Evolutionary conservation across 2,797 vertebrate species (phyloP).

Genomic region (Rhyacichthys aspro): DNA sequence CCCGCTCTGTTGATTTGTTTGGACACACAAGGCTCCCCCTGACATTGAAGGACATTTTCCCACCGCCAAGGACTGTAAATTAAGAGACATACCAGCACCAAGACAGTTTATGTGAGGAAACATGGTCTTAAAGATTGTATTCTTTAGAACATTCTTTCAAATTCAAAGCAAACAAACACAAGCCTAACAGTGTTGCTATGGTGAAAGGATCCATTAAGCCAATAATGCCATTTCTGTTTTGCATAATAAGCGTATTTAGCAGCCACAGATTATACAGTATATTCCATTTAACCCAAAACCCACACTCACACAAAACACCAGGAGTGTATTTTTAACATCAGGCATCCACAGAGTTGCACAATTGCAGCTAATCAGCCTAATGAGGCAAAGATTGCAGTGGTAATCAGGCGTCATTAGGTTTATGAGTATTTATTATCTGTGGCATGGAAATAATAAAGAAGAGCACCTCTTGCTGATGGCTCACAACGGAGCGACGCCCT

Average conservation of each 20-base stretch:
- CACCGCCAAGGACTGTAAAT: slow-evolving; percentile 78
- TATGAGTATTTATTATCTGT: slow-evolving; percentile 88
- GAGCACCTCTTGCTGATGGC: slow-evolving; percentile 79
- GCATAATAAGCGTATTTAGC: slow-evolving; percentile 45
- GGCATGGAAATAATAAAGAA: slow-evolving; percentile 81
- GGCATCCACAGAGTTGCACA: slow-evolving; percentile 75
- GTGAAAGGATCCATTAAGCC: slow-evolving; percentile 27
- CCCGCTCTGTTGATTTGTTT: slow-evolving; percentile 84
- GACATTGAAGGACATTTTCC: slow-evolving; percentile 84
- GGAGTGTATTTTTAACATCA: slow-evolving; percentile 80
- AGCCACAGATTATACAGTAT: slow-evolving; percentile 31
- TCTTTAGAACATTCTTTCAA: slow-evolving; percentile 52
- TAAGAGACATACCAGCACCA: slow-evolving; percentile 60
- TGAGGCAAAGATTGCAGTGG: slow-evolving; percentile 87
- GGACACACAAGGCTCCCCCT: slow-evolving; percentile 78
- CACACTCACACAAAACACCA: slow-evolving; percentile 51
- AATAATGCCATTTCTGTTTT: slow-evolving; percentile 26
- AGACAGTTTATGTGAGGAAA: slow-evolving; percentile 54
- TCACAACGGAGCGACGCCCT: slow-evolving; percentile 74
- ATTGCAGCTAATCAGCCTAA: slow-evolving; percentile 86
- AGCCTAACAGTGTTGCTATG: slow-evolving; percentile 23
- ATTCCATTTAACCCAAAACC: slow-evolving; percentile 59
- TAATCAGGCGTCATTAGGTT: slow-evolving; percentile 88
- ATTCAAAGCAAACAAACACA: slow-evolving; percentile 58
- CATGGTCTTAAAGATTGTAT: slow-evolving; percentile 56